Base-by-base conservation (phyloP, 2,113 vertebrate species). In the Ranitomeya variabilis region DNA sequence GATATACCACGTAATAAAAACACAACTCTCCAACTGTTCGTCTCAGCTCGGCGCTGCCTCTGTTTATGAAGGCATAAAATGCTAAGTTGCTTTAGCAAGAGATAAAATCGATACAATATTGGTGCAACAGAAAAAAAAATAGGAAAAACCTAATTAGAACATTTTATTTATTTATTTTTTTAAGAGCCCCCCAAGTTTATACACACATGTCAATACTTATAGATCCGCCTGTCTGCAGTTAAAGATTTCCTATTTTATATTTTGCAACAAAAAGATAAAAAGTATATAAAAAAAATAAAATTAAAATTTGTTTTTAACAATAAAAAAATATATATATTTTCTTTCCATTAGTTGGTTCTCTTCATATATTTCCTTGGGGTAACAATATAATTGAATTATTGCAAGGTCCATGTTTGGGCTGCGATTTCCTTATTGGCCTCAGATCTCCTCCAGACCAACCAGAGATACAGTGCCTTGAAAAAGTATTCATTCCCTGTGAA, bases 61-160 rank as follows among this genome's bases (percentile, higher is more conserved):
- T 57, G 86, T 87, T 87, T 87, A 87, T 81, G 78, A 73, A 87
- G 69, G 62, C 66, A 87, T 87, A 87, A 87, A 87, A 87, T 60
- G 78, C 66, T 19, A 82, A 57, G 78, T 87, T 87, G 67, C 26
- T 83, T 81, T 74, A 83, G 54, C 12, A 26, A 62, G 19, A 23
- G 10, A 88, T 88, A 88, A 88, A 88, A 82, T 57, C n/a, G 60
- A 55, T 59, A 26, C 77, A 55, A 52, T 57, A 80, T 79, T 79
- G 74, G 74, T 51, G 13, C 10, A n/a, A 45, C 37, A 64, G 52
- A 7, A 51, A 3, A 19, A 37, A 26, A 81, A 60, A 81, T 7
- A 5, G 37, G 14, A 59, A 37, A 82, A 82, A 31, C 9, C 18
- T 8, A 82, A 80, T 80, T 60, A 59, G 31, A 45, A 18, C 31